Evolutionary conservation across 2,888 invertebrate genomes (phyloP).

Genomic region (Scotopteryx bipunctaria): DNA sequence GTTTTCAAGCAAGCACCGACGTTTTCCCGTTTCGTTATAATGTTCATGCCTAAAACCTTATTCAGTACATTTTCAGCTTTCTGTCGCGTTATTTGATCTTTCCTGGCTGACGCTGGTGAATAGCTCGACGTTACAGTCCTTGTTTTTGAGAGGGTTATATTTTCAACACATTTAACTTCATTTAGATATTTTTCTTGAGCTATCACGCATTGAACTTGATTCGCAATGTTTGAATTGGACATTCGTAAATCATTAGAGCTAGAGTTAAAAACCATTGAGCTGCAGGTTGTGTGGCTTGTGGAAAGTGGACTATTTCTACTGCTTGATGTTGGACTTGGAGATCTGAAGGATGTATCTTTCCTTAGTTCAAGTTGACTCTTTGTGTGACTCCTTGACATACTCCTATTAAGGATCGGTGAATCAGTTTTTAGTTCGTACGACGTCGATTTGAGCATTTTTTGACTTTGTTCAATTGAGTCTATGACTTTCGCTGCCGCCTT

Average conservation of each 20-base stretch:
- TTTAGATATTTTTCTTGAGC: conserved; percentile 80
- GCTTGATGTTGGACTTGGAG: conserved; percentile 76
- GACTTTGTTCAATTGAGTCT: conserved; percentile 79
- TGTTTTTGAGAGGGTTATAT: conserved; percentile 71
- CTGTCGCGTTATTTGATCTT: conserved; percentile 74
- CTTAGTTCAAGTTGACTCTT: conserved; percentile 74
- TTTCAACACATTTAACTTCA: conserved; percentile 79
- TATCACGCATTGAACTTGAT: conserved; percentile 79
- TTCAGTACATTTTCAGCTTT: conserved; percentile 77
- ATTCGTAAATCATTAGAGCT: conserved; percentile 78
- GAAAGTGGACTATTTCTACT: conserved; percentile 80
- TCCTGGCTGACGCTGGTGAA: conserved; percentile 67
- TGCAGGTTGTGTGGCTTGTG: conserved; percentile 80
- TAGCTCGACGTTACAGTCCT: conserved; percentile 58
- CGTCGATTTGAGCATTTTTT: conserved; percentile 77
- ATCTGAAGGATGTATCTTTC: conserved; percentile 69
- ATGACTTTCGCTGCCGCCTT: conserved; percentile 75
- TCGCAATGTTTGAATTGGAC: conserved; percentile 76
- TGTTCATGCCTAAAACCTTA: conserved; percentile 78
- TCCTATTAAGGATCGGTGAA: conserved; percentile 67
- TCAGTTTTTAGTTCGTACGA: conserved; percentile 77
- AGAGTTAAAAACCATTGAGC: conserved; percentile 81
- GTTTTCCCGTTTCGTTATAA: conserved; percentile 72
- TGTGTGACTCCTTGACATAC: conserved; percentile 59
- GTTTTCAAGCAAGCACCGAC: conserved; percentile 72